Evolutionary conservation across 2,113 vertebrate genomes (phyloP), one percentile per base, ranked within the genome.

Genomic region (Actenoides lindsayi): DNA sequence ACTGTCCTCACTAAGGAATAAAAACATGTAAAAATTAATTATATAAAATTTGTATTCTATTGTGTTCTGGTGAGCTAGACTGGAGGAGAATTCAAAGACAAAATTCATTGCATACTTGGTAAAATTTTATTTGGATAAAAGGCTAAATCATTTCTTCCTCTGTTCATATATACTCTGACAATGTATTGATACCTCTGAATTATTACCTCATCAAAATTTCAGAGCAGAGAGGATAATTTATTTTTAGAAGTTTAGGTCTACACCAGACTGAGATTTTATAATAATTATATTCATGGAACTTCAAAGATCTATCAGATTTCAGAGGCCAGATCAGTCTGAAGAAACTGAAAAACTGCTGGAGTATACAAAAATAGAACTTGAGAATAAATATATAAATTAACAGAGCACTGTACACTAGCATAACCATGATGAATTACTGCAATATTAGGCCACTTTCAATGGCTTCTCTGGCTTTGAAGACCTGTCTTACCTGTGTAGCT

Each of bases 371-470:
- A 54, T 10, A 13, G 70, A 88, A 62, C 75, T 7, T 10, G 31
- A 88, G 31, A 59, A 17, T 20, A 79, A 13, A 18, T 50, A 44
- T 16, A 44, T 48, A 64, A 88, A 74, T 74, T 35, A 65, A 63
- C 46, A 17, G 15, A 31, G 60, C 35, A 27, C 4, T 83, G 13
- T 42, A 48, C 5, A 8, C 5, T 23, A 59, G 11, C 33, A 75
- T 39, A 71, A 63, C 5, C 0, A 0, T 18, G 48, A 42, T 48
- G 24, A 70, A 62, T 44, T 83, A n/a, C 19, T 67, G 7, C 17
- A 83, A n/a, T 48, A 70, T 42, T 42, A 70, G 12, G 37, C 25
- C 3, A 50, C 8, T 78, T 84, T 73, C 33, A 74, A 17, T 63
- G 24, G 9, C 28, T 89, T 83, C 12, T 37, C 39, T 65, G 41